phyloP scores from a whole-genome alignment of 2,113 vertebrate species.

The human region DNA sequence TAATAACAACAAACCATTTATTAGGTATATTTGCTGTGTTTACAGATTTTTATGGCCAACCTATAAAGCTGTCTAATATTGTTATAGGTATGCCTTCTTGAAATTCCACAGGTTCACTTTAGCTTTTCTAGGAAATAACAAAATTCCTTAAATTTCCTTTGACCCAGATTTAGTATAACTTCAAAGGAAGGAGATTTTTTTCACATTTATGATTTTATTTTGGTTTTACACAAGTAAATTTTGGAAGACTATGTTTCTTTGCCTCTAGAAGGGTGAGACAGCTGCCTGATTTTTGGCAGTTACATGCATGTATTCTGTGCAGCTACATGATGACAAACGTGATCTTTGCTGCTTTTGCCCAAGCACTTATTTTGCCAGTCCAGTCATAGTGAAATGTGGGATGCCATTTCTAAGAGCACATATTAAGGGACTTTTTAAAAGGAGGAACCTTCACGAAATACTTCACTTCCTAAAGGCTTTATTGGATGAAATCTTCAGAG shows the following conservation, averaged over 20 bases:
- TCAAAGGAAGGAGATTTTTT: neutral
- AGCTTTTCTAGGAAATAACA: neutral
- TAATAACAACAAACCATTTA: neutral
- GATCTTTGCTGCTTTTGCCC: neutral
- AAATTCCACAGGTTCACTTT: neutral
- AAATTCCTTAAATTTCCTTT: constrained; percentile 47
- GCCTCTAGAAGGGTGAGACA: neutral
- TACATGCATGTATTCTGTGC: neutral
- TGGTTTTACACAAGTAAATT: constrained; percentile 34
- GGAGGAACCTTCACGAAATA: constrained; percentile 7
- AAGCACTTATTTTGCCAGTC: neutral
- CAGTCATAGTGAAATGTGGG: neutral
- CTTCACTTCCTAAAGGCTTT: constrained; percentile 16
- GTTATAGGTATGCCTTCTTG: neutral
- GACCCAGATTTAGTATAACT: neutral
- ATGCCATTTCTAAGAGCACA: neutral
- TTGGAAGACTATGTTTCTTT: neutral
- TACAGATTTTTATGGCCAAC: neutral
- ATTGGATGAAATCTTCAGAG: neutral
- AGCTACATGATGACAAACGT: neutral
- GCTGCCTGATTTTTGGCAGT: neutral
- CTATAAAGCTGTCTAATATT: neutral
- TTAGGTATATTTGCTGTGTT: neutral
- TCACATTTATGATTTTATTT: neutral
- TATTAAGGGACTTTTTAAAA: neutral